Evolutionary conservation across 2,888 invertebrate species (phyloP), one percentile per base, ranked within the genome.

Genomic region (Hipparchia sbordonii): DNA sequence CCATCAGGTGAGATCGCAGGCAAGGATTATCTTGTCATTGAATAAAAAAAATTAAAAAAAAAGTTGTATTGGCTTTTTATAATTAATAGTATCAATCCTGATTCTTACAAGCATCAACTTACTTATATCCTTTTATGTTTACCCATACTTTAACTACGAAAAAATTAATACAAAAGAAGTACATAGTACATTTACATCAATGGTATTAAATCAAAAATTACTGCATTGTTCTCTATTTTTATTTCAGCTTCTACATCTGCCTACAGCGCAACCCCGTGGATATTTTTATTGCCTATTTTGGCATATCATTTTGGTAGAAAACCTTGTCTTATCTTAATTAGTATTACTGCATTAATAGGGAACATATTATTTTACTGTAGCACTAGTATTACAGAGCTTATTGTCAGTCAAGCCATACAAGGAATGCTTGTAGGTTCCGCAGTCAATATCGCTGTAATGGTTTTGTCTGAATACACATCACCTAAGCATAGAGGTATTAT

Each of bases 401-500:
- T 73, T 56, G 59, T 70, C 51, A 73, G 71, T 67, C 67, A 70
- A 39, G 67, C 62, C n/a, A 48, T 72, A 9, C 61, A 61, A 60
- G 76, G 77, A 9, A 52, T 73, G 7, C 33, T 76, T 12, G 54
- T 60, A 2, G 68, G 56, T 6, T 71, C 73, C 33, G 60, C 67
- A 39, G 63, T 67, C 8, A 74, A 73, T 12, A 63, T 72, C 0
- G 60, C 71, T 2, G 56, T 73, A 33, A 70, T 77, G 73, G 61
- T 75, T 9, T 48, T 76, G 54, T 74, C 75, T 9, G 77, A 77
- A 68, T 78, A 77, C 54, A 73, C 76, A 0, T 77, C 78, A 8
- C 73, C 75, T 6, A 67, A 72, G 51, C 76, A 77, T 54, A 65
- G 78, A 54, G 78, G 78, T 13, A 39, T 78, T 52, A 75, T 79